phyloP scores from a whole-genome alignment of 2,888 invertebrate genomes.

The Lepidocyrtinus sp. region DNA sequence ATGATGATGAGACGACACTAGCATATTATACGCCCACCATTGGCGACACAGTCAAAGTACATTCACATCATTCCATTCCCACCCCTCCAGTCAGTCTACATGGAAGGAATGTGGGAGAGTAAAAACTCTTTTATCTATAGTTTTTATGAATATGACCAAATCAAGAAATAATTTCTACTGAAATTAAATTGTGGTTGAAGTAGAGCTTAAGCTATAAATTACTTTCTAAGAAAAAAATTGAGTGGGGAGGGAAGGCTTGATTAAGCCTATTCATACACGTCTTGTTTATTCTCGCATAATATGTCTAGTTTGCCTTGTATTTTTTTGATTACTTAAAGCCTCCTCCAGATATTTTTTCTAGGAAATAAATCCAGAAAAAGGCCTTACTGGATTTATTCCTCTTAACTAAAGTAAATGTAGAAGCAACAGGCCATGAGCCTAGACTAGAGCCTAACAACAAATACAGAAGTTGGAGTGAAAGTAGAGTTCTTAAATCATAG shows the following conservation, averaged over 20 bases:
- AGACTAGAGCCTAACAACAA: not conserved
- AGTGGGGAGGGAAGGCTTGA: not conserved
- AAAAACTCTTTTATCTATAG: too few relatives aligned
- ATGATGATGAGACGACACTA: constrained; percentile 26
- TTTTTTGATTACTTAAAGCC: not conserved
- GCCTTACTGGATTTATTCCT: not conserved
- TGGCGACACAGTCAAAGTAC: constrained; percentile 22
- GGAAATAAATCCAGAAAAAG: not conserved
- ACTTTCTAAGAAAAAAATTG: not conserved
- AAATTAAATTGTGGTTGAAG: not conserved
- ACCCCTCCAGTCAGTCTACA: too few relatives aligned
- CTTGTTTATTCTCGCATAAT: not conserved
- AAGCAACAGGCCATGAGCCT: not conserved
- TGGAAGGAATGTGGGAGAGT: too few relatives aligned
- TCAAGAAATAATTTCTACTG: not conserved
- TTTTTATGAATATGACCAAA: not conserved
- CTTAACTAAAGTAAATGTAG: not conserved
- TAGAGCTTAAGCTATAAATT: not conserved
- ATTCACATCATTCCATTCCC: not conserved
- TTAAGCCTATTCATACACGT: not conserved
- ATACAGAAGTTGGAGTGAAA: not conserved
- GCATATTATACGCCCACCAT: constrained; percentile 24
- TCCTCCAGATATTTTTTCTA: not conserved
- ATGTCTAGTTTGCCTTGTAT: not conserved
- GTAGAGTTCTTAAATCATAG: not conserved